Evolutionary conservation across 2,113 vertebrate genomes (phyloP).

Genomic region (Protomyctophum bolini): DNA sequence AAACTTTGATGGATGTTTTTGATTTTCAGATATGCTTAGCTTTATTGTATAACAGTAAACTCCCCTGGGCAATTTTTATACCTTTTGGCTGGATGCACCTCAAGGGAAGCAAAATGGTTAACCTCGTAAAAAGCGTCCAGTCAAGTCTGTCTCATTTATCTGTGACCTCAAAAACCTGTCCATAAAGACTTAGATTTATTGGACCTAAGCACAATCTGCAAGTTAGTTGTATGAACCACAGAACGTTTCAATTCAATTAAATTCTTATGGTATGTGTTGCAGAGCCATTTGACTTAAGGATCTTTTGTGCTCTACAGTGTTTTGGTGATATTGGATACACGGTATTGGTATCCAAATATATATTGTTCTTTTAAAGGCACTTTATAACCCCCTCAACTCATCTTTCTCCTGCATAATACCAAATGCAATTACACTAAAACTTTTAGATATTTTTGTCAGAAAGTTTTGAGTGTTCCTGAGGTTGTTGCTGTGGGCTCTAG

Average conservation of each 20-base stretch:
- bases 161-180: constrained; percentile 56
- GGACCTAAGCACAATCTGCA: background rate
- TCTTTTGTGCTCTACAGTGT: background rate
- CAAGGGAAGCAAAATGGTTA: constrained; percentile 34
- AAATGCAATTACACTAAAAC: constrained; percentile 65
- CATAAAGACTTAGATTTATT: background rate
- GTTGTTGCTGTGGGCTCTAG: constrained; percentile 56
- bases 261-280: background rate
- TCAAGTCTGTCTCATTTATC: constrained; percentile 54
- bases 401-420: constrained; percentile 54
- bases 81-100: constrained; percentile 18
- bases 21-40: constrained; percentile 57
- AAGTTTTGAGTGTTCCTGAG: constrained; percentile 58
- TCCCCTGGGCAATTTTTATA: constrained; percentile 53
- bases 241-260: no score
- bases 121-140: constrained; percentile 37
- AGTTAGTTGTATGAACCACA: constrained; percentile 24
- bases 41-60: constrained; percentile 64
- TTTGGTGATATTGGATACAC: constrained; percentile 28
- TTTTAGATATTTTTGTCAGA: constrained; percentile 38
- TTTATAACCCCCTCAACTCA: constrained; percentile 44
- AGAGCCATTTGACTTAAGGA: background rate
- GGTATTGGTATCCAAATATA: constrained; percentile 12
- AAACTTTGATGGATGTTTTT: constrained; percentile 62
- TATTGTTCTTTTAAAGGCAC: constrained; percentile 34